Evolutionary conservation across 2,797 vertebrate species (phyloP), one percentile per base, ranked within the genome.

Genomic region (Craterocephalus amniculus): DNA sequence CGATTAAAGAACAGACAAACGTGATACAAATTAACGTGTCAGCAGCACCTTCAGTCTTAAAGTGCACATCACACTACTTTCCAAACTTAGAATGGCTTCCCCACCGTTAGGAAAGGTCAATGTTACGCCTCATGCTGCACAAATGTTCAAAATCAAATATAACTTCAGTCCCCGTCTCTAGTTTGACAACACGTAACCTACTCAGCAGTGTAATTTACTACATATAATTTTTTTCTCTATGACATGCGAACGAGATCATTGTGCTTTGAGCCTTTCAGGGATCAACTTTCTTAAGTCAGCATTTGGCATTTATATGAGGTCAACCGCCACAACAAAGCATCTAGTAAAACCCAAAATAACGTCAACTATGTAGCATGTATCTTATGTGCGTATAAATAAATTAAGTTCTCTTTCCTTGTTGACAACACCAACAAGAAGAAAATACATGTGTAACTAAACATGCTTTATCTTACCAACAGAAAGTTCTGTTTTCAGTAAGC

Each of bases 141-240:
- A 34, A 79, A 83, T 73, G 81, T 80, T 85, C 70, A 85, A 76
- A 71, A 83, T 78, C 82, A 89, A 88, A 84, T 85, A 85, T 75
- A 84, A 38, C 24, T 13, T 1, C 1, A 26, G 22, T 43, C 34
- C 56, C 18, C 58, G 14, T 26, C 11, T 10, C 34, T 62, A 55
- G 51, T 63, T 60, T 40, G 74, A 63, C 5, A n/a, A 67, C 24
- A 58, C 60, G 34, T 34, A 48, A 55, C 52, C 2, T 55, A 8
- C 1, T 4, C 58, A 61, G 58, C 38, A 35, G 1, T 36, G 29
- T 7, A 9, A 51, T 51, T 56, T 34, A 63, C 36, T 34, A 59
- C 49, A 27, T 40, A n/a, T 27, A 65, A 34, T 9, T 48, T 4
- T 66, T 6, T 76, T 77, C 65, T 27, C 34, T 63, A 26, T 9